Base-by-base conservation (phyloP, 2,888 invertebrate genomes). In the Choreutis nemorana region DNA sequence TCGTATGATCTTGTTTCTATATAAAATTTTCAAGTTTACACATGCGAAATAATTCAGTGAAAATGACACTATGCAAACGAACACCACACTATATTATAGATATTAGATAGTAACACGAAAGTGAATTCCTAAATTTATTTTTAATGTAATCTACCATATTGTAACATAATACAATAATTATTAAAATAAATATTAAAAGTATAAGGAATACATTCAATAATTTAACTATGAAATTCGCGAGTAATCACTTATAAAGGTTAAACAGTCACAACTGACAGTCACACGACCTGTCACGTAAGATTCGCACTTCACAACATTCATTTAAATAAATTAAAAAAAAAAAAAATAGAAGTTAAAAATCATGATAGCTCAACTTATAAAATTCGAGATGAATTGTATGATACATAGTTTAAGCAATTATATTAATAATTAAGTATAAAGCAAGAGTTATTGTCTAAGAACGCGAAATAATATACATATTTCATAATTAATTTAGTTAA, bases 1-100 rank as follows among this genome's bases (percentile, higher is more conserved):
- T n/a, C n/a, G n/a, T n/a, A n/a, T n/a, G n/a, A n/a, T n/a, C n/a
- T n/a, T n/a, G n/a, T n/a, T n/a, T n/a, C n/a, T n/a, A n/a, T n/a
- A n/a, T n/a, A n/a, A n/a, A n/a, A n/a, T n/a, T n/a, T n/a, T n/a
- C n/a, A n/a, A n/a, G n/a, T n/a, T 52, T 45, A 54, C 44, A 48
- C 33, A 42, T 40, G 43, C 36, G 35, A 42, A 46, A 44, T 28
- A 18, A 39, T 48, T 44, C 53, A 57, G 59, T 64, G 71, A 78
- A 79, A 77, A 64, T 65, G 78, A 43, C 75, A 63, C 41, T 47
- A 50, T 55, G 68, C 55, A 26, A 75, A 73, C 56, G 80, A 80
- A 80, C 80, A 80, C 80, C 79, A 80, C 58, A 59, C 50, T 67
- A 67, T 67, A 64, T 55, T 58, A 58, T 68, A 65, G 58, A 45